These are phyloP conservation scores for Taenaris catops DNA, from an alignment of 2,888 invertebrate genomes.

Conservation along the genomic window DNA sequence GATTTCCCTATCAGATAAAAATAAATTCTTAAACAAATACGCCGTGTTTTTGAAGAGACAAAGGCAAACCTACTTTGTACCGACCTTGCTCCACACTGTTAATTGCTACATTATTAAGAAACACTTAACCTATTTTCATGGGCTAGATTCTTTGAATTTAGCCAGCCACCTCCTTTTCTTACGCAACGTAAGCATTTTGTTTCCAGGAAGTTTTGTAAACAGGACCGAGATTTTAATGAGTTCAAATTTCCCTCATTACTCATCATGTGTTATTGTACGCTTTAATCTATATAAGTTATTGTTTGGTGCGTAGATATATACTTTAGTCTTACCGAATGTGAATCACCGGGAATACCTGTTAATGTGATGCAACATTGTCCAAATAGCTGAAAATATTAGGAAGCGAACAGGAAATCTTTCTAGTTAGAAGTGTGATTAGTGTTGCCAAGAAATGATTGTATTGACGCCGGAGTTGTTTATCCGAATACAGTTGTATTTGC, in stretches of 20 bases:
- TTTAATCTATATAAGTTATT: conserved; percentile 12
- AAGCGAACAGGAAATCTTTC: not conserved
- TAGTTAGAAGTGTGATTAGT: not conserved
- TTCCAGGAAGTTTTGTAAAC: conserved; percentile 39
- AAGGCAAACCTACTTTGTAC: conserved; percentile 40
- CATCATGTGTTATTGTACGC: conserved; percentile 19
- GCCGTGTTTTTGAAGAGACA: conserved; percentile 28
- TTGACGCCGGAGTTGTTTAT: not conserved
- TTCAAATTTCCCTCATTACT: conserved; percentile 24
- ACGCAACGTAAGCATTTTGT: conserved; percentile 36
- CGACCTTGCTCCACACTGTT: conserved; percentile 57
- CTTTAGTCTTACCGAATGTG: conserved; percentile 18
- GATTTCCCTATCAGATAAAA: conserved; percentile 33
- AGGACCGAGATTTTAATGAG: conserved; percentile 24
- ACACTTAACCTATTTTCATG: conserved; percentile 69
- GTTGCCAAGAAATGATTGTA: not conserved
- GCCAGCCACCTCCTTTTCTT: conserved; percentile 32
- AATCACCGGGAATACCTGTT: conserved; percentile 26
- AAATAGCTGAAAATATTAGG: conserved; percentile 3
- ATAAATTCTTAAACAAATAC: conserved; percentile 29
- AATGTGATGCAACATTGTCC: conserved; percentile 11
- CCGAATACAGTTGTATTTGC: not conserved
- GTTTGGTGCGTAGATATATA: conserved; percentile 12
- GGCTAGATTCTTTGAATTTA: conserved; percentile 50
- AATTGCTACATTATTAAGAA: conserved; percentile 72